These are phyloP conservation scores for Petrocephalus microphthalmus DNA, from an alignment of 2,113 vertebrate species.

Conservation along the genomic window DNA sequence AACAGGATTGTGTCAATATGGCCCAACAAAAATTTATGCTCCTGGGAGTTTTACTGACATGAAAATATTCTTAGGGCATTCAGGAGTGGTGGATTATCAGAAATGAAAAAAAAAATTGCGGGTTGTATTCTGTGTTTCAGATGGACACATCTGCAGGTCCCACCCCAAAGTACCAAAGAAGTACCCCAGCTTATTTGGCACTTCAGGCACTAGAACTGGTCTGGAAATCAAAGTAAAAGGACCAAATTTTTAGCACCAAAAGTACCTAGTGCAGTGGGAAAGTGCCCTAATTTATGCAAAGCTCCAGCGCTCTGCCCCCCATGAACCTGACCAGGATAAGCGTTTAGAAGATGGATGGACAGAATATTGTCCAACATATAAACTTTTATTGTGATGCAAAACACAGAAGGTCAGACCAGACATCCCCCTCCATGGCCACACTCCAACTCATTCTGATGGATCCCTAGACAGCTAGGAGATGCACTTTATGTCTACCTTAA, in stretches of 20 bases:
- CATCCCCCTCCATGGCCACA: not conserved
- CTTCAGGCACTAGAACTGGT: not conserved
- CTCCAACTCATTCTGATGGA: not conserved
- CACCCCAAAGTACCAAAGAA: not conserved
- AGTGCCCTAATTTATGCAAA: not conserved
- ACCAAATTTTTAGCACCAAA: not conserved
- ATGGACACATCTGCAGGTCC: not conserved
- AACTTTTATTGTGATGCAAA: not conserved
- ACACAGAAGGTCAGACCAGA: not conserved
- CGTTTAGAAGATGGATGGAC: not conserved
- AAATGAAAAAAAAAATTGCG: too few relatives aligned
- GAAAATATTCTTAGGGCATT: too few relatives aligned
- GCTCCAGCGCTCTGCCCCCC: not conserved
- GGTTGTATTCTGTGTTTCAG: not conserved
- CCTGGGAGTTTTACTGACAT: too few relatives aligned
- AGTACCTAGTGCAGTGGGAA: not conserved
- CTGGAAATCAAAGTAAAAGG: not conserved
- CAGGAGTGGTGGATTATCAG: too few relatives aligned
- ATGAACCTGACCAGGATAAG: not conserved
- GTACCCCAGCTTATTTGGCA: not conserved
- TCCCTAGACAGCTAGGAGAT: not conserved
- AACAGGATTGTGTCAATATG: not conserved
- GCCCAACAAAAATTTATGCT: not conserved
- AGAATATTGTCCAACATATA: not conserved
- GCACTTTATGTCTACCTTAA: not conserved